Base-by-base conservation (phyloP, 2,113 vertebrate genomes). In the Agelaius tricolor region DNA sequence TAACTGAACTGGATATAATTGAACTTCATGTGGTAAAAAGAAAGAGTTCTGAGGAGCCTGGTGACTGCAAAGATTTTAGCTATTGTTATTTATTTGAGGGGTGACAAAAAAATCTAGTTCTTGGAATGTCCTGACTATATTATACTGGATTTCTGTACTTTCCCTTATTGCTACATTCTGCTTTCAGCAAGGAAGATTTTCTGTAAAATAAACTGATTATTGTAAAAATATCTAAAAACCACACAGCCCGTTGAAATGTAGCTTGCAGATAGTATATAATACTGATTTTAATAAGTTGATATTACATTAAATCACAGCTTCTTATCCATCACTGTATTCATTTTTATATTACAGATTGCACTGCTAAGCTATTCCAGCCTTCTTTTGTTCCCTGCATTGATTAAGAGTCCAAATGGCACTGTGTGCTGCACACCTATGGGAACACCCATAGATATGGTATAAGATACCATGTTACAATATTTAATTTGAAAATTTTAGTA, bases 241-340 rank as follows among this genome's bases (percentile, higher is more conserved):
- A 13, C 94, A 59, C 63, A 95, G 61, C 85, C 87, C 93, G 82
- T 97, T 97, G 97, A 98, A 97, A 96, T 93, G 93, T 92, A 97
- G 88, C 87, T 96, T 94, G 86, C 72, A 96, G 92, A 94, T 26
- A 91, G 46, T 68, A 84, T n/a, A 20, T 89, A 95, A 81, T 75
- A 83, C 83, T 93, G 95, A 93, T 83, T 97, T 98, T 83, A 94
- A 94, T 93, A 97, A 96, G 91, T 80, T 71, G 91, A 91, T 95
- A 94, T 81, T 93, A 68, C 68, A 83, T 97, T 94, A 97, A 97
- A 89, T 95, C 84, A 94, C 69, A 78, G 46, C 82, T 96, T 86
- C 57, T 97, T 97, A 67, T 87, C 84, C 49, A 68, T 85, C 88
- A 54, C 35, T 81, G 10, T 95, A 78, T 87, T 96, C 71, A 84